Evolutionary conservation across 1,140 invertebrate genomes (phyloP).

Genomic region (Dendroctonus ponderosae): DNA sequence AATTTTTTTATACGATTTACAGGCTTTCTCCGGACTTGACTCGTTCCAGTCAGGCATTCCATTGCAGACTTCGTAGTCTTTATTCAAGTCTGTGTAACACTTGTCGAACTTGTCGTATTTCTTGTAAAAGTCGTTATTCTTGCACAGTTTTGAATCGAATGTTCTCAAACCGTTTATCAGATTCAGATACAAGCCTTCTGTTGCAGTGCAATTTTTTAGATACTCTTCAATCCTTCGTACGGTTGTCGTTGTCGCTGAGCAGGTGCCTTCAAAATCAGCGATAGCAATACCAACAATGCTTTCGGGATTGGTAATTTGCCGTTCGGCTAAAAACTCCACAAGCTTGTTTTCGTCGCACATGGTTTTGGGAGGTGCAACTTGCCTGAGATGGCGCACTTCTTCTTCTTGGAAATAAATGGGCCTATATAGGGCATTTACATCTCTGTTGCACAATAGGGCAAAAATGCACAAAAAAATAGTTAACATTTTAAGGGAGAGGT

Average conservation of each 20-base stretch:
- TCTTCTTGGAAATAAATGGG: slow-evolving; percentile 27
- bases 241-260: slow-evolving; percentile 17
- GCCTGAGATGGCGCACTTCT: slow-evolving; percentile 18
- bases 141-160: slow-evolving; percentile 38
- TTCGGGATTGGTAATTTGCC: slow-evolving; percentile 47
- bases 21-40: slow-evolving; percentile 37
- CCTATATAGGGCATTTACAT: slow-evolving; percentile 1
- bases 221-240: slow-evolving; percentile 37
- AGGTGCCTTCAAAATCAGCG: slow-evolving; percentile 28
- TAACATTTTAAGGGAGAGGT: too few relatives aligned
- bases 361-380: slow-evolving; percentile 3
- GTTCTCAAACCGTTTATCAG: slow-evolving; percentile 41
- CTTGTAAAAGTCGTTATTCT: slow-evolving; percentile 32
- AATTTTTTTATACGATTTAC: slow-evolving; percentile 47
- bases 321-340: slow-evolving; percentile 43
- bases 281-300: slow-evolving; percentile 42
- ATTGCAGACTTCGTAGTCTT: slow-evolving; percentile 45
- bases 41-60: slow-evolving; percentile 49
- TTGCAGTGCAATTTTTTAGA: slow-evolving; percentile 37
- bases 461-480: too few relatives aligned
- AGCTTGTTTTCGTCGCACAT: slow-evolving; percentile 44
- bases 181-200: slow-evolving; percentile 40
- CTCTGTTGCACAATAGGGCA: too few relatives aligned
- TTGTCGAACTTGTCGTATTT: slow-evolving; percentile 35
- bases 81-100: slow-evolving; percentile 42